Conservation (phyloP, 2,113 vertebrate species). For the Phocoena phocoena region DNA sequence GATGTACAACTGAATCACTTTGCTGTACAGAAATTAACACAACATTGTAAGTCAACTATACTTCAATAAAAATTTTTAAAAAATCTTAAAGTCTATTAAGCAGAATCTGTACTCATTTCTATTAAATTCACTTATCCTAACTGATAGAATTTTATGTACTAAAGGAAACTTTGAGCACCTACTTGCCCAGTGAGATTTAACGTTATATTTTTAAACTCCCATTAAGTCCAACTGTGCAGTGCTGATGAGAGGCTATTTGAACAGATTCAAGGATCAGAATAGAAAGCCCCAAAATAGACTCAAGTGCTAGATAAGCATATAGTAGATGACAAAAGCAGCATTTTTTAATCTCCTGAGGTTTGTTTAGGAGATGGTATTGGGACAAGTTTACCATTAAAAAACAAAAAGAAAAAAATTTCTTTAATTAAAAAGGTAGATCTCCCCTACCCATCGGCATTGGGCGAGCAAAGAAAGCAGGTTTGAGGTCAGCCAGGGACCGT, state of each 20-base stretch:
- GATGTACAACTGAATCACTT: no score
- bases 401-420: neutral
- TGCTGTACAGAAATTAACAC: no score
- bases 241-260: neutral
- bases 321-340: neutral
- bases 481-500: neutral
- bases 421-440: neutral
- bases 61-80: no score
- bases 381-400: neutral
- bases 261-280: neutral
- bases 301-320: rapidly evolving
- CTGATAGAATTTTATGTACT: neutral
- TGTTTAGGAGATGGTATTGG: neutral
- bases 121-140: neutral
- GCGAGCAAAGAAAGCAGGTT: rapidly evolving
- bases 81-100: no score
- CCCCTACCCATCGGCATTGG: no score
- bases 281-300: neutral
- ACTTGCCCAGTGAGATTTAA: neutral
- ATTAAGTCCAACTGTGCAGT: neutral
- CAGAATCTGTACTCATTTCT: neutral
- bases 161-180: neutral
- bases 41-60: no score
- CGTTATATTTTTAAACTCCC: neutral
- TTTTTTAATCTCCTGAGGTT: neutral